Percentiles rank a stretch among this genome's conserved stretches.
These are phyloP conservation scores for Drosophila kuntzei DNA, from an alignment of 2,888 invertebrate species.

Conservation along the genomic window DNA sequence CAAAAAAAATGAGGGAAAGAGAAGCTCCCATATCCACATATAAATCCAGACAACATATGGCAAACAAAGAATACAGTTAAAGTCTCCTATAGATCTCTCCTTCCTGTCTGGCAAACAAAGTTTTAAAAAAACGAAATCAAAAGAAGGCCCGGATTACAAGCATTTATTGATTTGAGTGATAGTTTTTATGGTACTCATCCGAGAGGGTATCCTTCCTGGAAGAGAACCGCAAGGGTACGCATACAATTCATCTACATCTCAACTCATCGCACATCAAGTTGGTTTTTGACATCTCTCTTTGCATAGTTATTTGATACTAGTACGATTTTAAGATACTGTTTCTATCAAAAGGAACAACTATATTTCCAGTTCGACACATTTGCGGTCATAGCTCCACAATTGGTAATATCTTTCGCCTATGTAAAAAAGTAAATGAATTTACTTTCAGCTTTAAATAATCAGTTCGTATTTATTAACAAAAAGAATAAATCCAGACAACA, in stretches of 20 bases:
- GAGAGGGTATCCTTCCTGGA: constrained; percentile 8
- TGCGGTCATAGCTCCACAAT: not conserved
- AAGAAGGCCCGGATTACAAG: constrained; percentile 17
- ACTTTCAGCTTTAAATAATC: too few species aligned
- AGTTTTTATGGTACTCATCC: constrained; percentile 36
- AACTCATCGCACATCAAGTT: constrained; percentile 13
- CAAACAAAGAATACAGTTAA: constrained; percentile 46
- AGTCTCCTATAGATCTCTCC: not conserved
- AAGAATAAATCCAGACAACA: constrained; percentile 46
- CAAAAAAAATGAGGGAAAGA: constrained; percentile 17
- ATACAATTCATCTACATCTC: constrained; percentile 36
- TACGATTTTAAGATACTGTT: not conserved
- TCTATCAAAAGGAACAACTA: not conserved
- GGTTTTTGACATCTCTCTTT: not conserved
- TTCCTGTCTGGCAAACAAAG: constrained; percentile 24
- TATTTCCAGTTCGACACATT: not conserved
- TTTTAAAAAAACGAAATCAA: constrained; percentile 32
- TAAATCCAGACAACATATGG: constrained; percentile 56
- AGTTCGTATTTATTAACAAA: too few species aligned
- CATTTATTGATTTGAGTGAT: constrained; percentile 57
- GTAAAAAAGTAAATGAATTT: too few species aligned
- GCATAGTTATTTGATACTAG: constrained; percentile 9
- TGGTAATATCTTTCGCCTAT: not conserved
- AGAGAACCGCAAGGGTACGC: constrained; percentile 25
- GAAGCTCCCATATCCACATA: constrained; percentile 1